A percentile compares a stretch with the other conserved stretches of the same genome.
phyloP scores from a whole-genome alignment of 2,797 vertebrate genomes.

The Danio albolineatus region DNA sequence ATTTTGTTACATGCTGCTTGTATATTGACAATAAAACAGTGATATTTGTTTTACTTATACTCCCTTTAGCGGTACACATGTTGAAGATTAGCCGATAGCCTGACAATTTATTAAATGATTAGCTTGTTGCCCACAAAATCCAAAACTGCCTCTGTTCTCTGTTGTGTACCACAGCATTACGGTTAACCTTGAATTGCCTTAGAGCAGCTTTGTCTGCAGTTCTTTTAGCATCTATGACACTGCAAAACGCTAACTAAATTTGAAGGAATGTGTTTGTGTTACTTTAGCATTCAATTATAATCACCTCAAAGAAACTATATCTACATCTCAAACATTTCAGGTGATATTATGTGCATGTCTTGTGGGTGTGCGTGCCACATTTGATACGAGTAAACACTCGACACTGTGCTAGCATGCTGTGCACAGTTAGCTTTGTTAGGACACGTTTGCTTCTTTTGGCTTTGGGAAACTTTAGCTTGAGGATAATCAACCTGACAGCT shows the following conservation, averaged over 20 bases:
- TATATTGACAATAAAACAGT: too few species aligned
- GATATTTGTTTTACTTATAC: too few species aligned
- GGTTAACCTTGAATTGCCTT: too few species aligned
- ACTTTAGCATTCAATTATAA: not conserved
- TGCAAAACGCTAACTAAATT: not conserved
- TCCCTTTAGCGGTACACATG: too few species aligned
- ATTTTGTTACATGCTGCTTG: too few species aligned
- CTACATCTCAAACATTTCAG: not conserved
- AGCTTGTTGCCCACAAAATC: too few species aligned
- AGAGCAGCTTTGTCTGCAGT: too few species aligned
- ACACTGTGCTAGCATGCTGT: not conserved
- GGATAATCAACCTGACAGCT: slow-evolving; percentile 22
- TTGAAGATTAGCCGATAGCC: too few species aligned
- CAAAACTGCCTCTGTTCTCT: too few species aligned
- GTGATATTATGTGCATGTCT: not conserved
- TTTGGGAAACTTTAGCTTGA: slow-evolving; percentile 17
- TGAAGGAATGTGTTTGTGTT: slow-evolving; percentile 7
- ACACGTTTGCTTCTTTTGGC: slow-evolving; percentile 5
- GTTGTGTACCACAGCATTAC: too few species aligned
- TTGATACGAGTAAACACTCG: slow-evolving; percentile 2
- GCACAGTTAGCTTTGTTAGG: slow-evolving; percentile 13
- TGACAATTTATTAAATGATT: too few species aligned
- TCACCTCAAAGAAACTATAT: not conserved
- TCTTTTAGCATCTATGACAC: not conserved
- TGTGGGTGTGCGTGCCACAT: not conserved